Evolutionary conservation across 2,797 vertebrate genomes (phyloP).

Genomic region (Trichosurus vulpecula): DNA sequence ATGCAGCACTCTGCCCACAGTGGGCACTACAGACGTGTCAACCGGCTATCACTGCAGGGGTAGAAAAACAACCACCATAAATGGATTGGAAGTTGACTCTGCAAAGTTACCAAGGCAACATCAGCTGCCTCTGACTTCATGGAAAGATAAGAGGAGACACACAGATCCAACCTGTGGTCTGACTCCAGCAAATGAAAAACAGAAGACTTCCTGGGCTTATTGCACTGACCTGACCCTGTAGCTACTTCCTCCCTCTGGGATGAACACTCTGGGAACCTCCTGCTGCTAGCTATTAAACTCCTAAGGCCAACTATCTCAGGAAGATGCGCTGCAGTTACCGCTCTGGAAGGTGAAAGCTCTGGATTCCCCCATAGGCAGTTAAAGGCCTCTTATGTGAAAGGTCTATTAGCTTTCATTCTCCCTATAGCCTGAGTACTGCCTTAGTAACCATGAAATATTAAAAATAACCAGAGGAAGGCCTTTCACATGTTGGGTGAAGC

Average conservation of each 20-base stretch:
- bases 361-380: too few relatives aligned
- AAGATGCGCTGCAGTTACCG: neutral
- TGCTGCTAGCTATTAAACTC: neutral
- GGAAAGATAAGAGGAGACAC: neutral
- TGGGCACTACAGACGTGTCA: neutral
- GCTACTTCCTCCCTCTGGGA: neutral
- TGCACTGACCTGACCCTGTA: neutral
- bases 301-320: neutral
- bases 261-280: neutral
- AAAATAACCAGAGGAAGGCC: neutral
- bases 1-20: neutral
- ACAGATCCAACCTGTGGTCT: neutral
- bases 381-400: neutral
- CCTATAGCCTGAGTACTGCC: neutral
- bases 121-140: slow-evolving; percentile 46
- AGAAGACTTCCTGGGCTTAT: neutral
- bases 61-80: slow-evolving; percentile 35
- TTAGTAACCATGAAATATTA: neutral
- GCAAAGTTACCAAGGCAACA: slow-evolving; percentile 70
- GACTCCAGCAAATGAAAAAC: slow-evolving; percentile 4
- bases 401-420: neutral
- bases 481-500: neutral
- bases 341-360: neutral
- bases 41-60: neutral
- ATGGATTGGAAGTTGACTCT: slow-evolving; percentile 51